Percentiles rank a stretch among this genome's conserved stretches.
Evolutionary conservation across 2,113 vertebrate genomes (phyloP).

Genomic region (Colistium nudipinnis): DNA sequence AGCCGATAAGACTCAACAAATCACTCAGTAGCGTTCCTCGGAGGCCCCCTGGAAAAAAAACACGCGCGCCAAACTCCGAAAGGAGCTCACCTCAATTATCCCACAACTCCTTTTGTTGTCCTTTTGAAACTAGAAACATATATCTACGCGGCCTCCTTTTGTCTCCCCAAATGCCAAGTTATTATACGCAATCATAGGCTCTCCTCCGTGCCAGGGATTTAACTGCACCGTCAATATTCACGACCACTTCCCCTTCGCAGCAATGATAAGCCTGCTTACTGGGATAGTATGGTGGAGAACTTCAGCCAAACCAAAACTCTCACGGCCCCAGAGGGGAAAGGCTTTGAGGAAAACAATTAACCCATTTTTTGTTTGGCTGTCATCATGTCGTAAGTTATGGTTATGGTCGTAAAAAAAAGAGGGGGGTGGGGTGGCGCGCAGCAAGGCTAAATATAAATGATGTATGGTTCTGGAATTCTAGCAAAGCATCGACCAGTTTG

Average conservation of each 20-base stretch:
- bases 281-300: constrained; percentile 37
- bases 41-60: constrained; percentile 17
- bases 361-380: constrained; percentile 33
- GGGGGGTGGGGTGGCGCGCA: not conserved
- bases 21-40: constrained; percentile 46
- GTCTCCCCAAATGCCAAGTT: constrained; percentile 59
- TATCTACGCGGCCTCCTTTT: constrained; percentile 47
- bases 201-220: constrained; percentile 62
- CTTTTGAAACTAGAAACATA: constrained; percentile 38
- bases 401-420: not conserved
- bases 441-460: not conserved
- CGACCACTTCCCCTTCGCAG: constrained; percentile 59
- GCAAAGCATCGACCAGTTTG: not conserved
- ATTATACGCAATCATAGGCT: constrained; percentile 54
- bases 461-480: not conserved
- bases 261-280: constrained; percentile 63
- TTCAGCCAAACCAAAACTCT: constrained; percentile 49
- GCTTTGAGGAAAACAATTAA: constrained; percentile 40
- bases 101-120: constrained; percentile 54
- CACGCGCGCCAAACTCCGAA: constrained; percentile 27
- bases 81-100: constrained; percentile 56
- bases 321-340: constrained; percentile 22
- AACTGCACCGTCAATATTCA: constrained; percentile 59
- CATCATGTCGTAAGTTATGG: constrained; percentile 2
- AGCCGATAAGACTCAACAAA: constrained; percentile 57